Evolutionary conservation across 2,888 invertebrate genomes (phyloP), one percentile per base, ranked within the genome.

Genomic region (Bedellia somnulentella): DNA sequence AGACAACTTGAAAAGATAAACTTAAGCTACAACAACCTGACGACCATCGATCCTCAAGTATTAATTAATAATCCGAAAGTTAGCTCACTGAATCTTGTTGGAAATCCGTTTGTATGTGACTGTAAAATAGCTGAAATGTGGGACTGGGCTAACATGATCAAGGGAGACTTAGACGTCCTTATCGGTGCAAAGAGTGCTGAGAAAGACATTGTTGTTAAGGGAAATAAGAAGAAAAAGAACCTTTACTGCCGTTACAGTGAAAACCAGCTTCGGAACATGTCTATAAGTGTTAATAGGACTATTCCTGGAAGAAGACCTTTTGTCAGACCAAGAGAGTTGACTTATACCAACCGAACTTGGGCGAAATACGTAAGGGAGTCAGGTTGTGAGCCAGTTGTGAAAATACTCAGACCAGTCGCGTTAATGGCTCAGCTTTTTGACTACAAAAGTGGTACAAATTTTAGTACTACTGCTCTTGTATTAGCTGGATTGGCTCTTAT

Each of bases 311-410:
- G 81, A 35, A 64, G 80, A 29, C 78, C 80, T 1, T 79, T 80
- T 41, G 63, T 75, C 11, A 81, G 82, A 38, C 80, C 78, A 0
- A 75, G 81, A 38, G 80, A 81, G 38, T 45, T 81, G 15, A 78
- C 80, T 1, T 67, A 64, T 34, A 78, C 82, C 0, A 81, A 80
- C 40, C 76, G 85, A 39, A 86, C 86, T 1, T 86, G 86, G 86
- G 85, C 85, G 2, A 85, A 86, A 48, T 86, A 84, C 42, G 80
- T 85, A 4, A 67, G 82, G 31, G 85, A 85, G 46, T 83, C 84
- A 0, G 81, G 79, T 13, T 85, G 85, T 44, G 79, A 66, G 28
- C 78, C 75, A 0, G 71, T 76, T 2, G 77, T 77, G 4, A 75
- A 75, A 39, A 77, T 77, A 32, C 41, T 77, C 16, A 52, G 60